Conservation (phyloP, 2,888 invertebrate species). For the Troilus luridus region DNA sequence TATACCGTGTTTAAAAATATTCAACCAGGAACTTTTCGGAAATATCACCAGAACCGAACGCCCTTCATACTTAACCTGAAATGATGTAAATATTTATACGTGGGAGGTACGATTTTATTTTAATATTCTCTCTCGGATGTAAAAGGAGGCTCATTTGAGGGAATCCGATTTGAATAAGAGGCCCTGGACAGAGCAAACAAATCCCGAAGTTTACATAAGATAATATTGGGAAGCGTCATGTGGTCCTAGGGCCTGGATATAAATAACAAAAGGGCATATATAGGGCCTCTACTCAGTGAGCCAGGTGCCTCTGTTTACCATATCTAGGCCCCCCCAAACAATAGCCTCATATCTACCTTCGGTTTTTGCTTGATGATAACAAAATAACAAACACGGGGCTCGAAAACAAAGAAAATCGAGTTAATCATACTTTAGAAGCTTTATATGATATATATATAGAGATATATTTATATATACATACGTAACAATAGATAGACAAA, state of each 20-base stretch:
- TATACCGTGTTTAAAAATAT: background rate
- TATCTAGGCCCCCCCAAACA: background rate
- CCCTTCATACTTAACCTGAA: background rate
- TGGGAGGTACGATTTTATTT: constrained; percentile 24
- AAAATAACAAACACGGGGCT: background rate
- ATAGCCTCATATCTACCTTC: constrained; percentile 6
- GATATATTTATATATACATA: too few relatives aligned
- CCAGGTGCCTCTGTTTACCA: constrained; percentile 5
- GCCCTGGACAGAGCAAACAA: constrained; percentile 28
- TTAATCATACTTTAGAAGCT: background rate
- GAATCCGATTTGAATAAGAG: constrained; percentile 37
- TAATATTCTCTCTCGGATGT: constrained; percentile 20
- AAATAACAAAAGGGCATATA: constrained; percentile 12
- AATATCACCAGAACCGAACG: background rate
- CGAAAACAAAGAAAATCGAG: background rate
- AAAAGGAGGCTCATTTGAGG: background rate
- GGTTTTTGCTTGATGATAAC: background rate
- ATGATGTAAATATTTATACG: constrained; percentile 19
- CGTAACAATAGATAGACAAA: too few relatives aligned
- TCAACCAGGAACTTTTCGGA: background rate
- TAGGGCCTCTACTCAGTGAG: background rate
- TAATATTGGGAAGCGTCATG: constrained; percentile 36
- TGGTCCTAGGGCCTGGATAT: background rate
- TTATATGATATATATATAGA: background rate
- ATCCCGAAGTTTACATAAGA: constrained; percentile 26